Base-by-base conservation (phyloP, 1,140 invertebrate genomes). In the Drosophila busckii region DNA sequence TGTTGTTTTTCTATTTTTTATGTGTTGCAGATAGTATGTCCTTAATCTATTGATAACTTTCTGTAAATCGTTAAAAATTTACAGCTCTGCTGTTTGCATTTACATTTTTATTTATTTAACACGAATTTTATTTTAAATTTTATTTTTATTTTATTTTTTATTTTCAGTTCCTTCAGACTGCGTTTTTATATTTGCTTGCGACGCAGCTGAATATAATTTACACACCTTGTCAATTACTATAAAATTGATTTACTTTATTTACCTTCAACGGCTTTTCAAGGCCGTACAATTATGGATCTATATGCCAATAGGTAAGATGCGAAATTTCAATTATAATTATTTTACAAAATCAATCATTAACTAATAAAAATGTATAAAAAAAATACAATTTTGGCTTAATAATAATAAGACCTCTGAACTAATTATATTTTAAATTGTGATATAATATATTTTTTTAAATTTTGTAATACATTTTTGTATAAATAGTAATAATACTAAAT, bases 211-310 rank as follows among this genome's bases (percentile, higher is more conserved):
- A 19, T 12, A 29, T 23, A 40, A 31, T 19, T 19, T 25, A 59
- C 53, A 17, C 5, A 13, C n/a, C n/a, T n/a, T n/a, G n/a, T n/a
- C n/a, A 46, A 28, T 42, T 31, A 17, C n/a, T n/a, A n/a, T n/a
- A n/a, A n/a, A n/a, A n/a, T 31, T 29, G 8, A 26, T 53, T 54
- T 41, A 32, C 20, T 22, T 45, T 37, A 49, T 32, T 8, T 29
- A 50, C 40, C 28, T 37, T 37, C 31, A 63, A 63, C 80, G 80
- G 80, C 80, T 63, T 31, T n/a, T 49, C 20, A 40, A 58, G 55
- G 80, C 80, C 80, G 80, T 80, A 52, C 59, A 80, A 84, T 80
- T 75, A 84, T 84, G 80, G 80, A 83, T 80, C 66, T 67, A 60
- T 53, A 80, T 75, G 44, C 37, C 64, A 70, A 73, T 35, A 70